Evolutionary conservation across 2,113 vertebrate genomes (phyloP), one percentile per base, ranked within the genome.

Genomic region (Brachypteracias leptosomus): DNA sequence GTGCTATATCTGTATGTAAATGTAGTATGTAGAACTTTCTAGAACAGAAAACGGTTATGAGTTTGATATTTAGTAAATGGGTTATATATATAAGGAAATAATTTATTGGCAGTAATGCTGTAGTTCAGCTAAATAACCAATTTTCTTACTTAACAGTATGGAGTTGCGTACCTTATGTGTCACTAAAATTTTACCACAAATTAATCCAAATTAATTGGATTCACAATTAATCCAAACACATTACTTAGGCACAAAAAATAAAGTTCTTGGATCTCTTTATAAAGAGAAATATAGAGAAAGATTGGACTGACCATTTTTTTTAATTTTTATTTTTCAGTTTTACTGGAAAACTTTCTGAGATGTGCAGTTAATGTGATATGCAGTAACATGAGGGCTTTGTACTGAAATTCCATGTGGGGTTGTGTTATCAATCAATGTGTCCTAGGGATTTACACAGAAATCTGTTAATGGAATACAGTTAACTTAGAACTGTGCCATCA

Each of bases 401-500:
- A 57, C 88, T 93, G 80, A 93, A 93, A 93, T 97, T 94, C 85
- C 57, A 4, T 76, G 83, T 58, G 65, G 83, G 22, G 49, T 42
- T 92, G 65, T 71, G 33, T 85, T 95, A 95, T 97, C 92, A 93
- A 55, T 92, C 90, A 94, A 52, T 85, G 88, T 4, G 0, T 94
- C 85, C 90, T 75, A 92, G 95, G 90, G 88, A 87, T 94, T 94
- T 89, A 87, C 85, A 93, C 61, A 86, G 85, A 89, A 90, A 92
- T 92, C 92, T 95, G 93, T 62, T 96, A 97, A 97, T 92, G 83
- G 92, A 95, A 92, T 92, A 72, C 65, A 81, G 95, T 95, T 96
- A 95, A 68, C 88, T 94, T 95, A 93, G 90, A 93, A 81, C 93
- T 92, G n/a, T 89, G 92, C 70, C 80, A 93, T 96, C 93, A 95